phyloP scores from a whole-genome alignment of 2,797 vertebrate species.

The Salmo trutta region DNA sequence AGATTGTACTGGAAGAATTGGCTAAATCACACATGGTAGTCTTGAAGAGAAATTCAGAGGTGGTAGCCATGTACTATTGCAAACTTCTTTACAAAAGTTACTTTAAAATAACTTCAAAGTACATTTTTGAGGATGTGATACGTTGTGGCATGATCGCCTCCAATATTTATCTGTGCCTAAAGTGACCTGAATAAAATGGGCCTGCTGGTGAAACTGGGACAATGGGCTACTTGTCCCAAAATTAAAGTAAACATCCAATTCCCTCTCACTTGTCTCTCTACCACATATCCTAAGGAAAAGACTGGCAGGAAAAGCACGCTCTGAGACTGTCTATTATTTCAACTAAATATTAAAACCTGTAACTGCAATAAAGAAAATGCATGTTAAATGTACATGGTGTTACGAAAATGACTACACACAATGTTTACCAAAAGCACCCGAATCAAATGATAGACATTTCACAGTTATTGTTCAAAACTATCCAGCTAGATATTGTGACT shows the following conservation, averaged over 20 bases:
- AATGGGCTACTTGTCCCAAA: constrained; percentile 17
- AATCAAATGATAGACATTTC: background rate
- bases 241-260: background rate
- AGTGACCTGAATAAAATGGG: constrained; percentile 18
- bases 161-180: constrained; percentile 23
- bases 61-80: background rate
- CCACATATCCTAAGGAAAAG: constrained; percentile 5
- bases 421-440: background rate
- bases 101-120: background rate
- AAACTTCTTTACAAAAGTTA: background rate
- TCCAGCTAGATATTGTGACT: background rate
- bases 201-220: constrained; percentile 20
- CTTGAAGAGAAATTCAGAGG: background rate
- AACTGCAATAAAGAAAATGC: background rate
- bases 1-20: background rate
- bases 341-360: background rate
- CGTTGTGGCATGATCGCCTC: constrained; percentile 9
- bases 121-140: constrained; percentile 3
- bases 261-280: constrained; percentile 4
- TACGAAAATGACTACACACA: background rate
- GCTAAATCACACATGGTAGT: background rate
- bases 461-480: background rate
- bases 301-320: background rate
- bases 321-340: background rate
- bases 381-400: background rate